Evolutionary conservation across 2,888 invertebrate species (phyloP), one percentile per base, ranked within the genome.

Genomic region (Cryptus viduatorius): DNA sequence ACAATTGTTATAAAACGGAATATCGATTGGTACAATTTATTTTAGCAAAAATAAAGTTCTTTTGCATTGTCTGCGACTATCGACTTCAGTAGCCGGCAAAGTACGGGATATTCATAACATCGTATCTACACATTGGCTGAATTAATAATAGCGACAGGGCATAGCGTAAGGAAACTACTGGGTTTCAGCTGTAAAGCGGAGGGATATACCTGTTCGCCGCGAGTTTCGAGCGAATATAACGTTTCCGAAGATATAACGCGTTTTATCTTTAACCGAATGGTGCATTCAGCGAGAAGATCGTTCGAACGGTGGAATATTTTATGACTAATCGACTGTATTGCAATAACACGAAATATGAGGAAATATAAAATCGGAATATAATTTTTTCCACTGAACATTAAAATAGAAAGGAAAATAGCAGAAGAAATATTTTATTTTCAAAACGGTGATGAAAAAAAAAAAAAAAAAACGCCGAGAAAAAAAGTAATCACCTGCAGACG

Each of bases 101-200:
- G 5, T 16, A 24, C 16, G 29, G 37, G 61, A 59, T 56, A 61
- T 44, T 12, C 24, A 71, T 67, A 44, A 29, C 37, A 29, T 10
- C 12, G 29, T 24, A n/a, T 59, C 44, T 65, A 48, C 78, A 48
- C 44, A 31, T 31, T 12, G 37, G 5, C 24, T 82, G 82, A 78
- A 82, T 82, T 67, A 78, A 78, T 78, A 29, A 82, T 82, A 29
- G 12, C 56, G 14, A 5, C n/a, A 5, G 53, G 10, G 59, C 10
- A 3, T 42, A 19, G 29, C 42, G 48, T 50, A 29, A 24, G 19
- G 3, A n/a, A 42, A n/a, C 29, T 37, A 64, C 37, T 37, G 64
- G 14, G 1, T 24, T 42, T 67, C 67, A 16, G 19, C 16, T 1
- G 4, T 16, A 46, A 19, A 19, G 67, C 19, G 10, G 44, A 44